These are phyloP conservation scores for Pseudomyrmex flavicornis DNA, from an alignment of 1,140 invertebrate genomes.

Conservation along the genomic window DNA sequence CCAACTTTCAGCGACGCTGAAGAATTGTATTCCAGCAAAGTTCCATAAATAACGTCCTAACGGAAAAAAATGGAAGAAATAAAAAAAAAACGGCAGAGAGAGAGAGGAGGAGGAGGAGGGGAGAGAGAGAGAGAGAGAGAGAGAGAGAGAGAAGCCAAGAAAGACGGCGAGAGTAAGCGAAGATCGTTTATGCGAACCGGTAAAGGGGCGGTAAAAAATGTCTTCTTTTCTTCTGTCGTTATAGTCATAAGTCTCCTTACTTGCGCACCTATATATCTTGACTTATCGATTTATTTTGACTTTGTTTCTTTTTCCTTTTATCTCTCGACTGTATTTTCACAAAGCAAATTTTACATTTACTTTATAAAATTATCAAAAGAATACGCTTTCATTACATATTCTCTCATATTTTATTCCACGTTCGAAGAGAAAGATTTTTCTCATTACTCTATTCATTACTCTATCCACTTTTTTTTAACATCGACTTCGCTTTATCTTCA, in stretches of 20 bases:
- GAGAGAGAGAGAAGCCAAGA: background rate
- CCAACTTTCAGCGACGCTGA: conserved; percentile 14
- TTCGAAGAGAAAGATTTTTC: background rate
- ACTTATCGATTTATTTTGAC: conserved; percentile 40
- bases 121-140: background rate
- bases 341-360: conserved; percentile 32
- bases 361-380: conserved; percentile 32
- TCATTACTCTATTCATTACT: too few relatives aligned
- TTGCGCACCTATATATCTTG: conserved; percentile 1
- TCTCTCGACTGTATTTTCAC: conserved; percentile 11
- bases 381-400: background rate
- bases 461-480: background rate
- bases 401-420: background rate
- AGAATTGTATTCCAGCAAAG: conserved; percentile 60
- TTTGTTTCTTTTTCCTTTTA: conserved; percentile 14
- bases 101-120: background rate
- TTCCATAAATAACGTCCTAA: conserved; percentile 69
- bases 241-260: conserved; percentile 52
- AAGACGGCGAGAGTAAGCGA: conserved; percentile 35
- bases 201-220: conserved; percentile 53
- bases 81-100: conserved; percentile 5
- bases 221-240: conserved; percentile 55
- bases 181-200: conserved; percentile 59
- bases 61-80: conserved; percentile 50
- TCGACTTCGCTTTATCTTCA: conserved; percentile 6